Evolutionary conservation across 2,797 vertebrate genomes (phyloP).

Genomic region (Clarias pachynema): DNA sequence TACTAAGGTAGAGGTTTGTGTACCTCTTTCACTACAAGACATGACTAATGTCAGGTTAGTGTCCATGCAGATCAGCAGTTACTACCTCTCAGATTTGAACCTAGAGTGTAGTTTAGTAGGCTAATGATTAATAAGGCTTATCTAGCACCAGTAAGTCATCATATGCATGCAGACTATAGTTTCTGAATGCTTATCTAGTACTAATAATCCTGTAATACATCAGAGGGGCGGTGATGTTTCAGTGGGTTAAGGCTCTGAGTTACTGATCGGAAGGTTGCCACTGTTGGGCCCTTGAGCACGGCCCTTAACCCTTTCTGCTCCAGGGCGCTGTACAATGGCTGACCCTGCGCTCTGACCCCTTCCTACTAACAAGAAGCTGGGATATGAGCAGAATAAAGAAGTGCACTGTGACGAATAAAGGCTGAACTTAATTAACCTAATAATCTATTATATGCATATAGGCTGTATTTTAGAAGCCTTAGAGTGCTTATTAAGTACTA

Average conservation of each 20-base stretch:
- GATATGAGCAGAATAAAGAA: too few species aligned
- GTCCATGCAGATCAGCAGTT: background rate
- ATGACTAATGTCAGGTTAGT: constrained; percentile 27
- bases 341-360: too few species aligned
- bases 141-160: background rate
- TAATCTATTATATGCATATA: background rate
- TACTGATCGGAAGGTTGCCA: too few species aligned
- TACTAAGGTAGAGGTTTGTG: background rate
- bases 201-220: background rate
- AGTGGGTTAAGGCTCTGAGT: too few species aligned
- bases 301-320: too few species aligned
- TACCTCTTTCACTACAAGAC: background rate
- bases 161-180: background rate
- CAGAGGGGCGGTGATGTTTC: too few species aligned
- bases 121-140: background rate
- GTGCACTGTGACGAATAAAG: too few species aligned
- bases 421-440: background rate
- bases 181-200: background rate
- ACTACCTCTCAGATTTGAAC: background rate
- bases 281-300: too few species aligned
- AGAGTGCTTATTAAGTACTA: background rate
- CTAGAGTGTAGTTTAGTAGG: background rate
- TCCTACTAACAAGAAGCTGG: too few species aligned
- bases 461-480: background rate
- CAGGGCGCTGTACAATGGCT: too few species aligned